Evolutionary conservation across 2,888 invertebrate genomes (phyloP), one percentile per base, ranked within the genome.

Genomic region (Erynnis tages): DNA sequence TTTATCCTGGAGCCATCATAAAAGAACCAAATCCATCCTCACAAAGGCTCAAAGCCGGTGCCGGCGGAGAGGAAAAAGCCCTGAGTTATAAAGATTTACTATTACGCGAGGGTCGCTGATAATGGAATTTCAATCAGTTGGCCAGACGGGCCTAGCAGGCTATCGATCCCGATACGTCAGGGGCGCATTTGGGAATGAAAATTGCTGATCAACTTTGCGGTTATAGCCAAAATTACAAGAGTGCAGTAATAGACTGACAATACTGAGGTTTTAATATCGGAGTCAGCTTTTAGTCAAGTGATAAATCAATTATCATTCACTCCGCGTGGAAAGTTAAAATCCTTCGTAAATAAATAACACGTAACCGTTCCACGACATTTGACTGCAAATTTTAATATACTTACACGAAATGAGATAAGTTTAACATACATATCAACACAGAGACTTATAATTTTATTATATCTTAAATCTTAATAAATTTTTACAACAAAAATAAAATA

Each of bases 81-180:
- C 76, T 73, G 70, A 74, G 75, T 74, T 76, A 74, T 74, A 78
- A 79, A 81, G 81, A 82, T 79, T 79, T 79, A 80, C 81, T 80
- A 66, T 68, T 67, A 76, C 79, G 72, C 71, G 66, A 70, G 73
- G 81, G 77, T 63, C 74, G 75, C 76, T 85, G 79, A 84, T 87
- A 87, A 87, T 86, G 82, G 87, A 83, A 84, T 87, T 86, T 86
- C 87, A 87, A 87, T 87, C 85, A 84, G 82, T 69, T 70, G 56
- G 53, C 38, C 55, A 54, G 56, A 37, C 52, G 44, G 44, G 43
- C 29, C 50, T 49, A 40, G n/a, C n/a, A n/a, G n/a, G n/a, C n/a
- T 37, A 37, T 21, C 21, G 37, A 37, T 50, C 43, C 49, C 34
- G 14, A 34, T 43, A 19, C 27, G 43, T 43, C 27, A 35, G 10